Percentiles rank a stretch among this genome's conserved stretches.
phyloP scores from a whole-genome alignment of 2,113 vertebrate species.

The Dermatemys mawii region DNA sequence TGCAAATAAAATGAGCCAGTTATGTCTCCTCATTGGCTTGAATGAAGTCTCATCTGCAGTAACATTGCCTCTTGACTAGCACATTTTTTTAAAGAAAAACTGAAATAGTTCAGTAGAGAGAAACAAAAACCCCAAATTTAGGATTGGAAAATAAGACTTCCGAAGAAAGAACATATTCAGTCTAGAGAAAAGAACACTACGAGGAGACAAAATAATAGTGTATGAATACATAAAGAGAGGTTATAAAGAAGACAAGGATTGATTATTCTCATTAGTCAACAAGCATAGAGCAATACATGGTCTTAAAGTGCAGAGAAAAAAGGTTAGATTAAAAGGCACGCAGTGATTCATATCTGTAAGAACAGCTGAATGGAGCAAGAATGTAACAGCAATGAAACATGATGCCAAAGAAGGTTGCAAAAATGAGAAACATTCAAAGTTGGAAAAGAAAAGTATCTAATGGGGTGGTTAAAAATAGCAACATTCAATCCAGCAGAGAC shows the following conservation, averaged over 20 bases:
- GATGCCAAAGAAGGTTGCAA: not conserved
- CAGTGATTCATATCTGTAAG: not conserved
- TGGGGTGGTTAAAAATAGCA: not conserved
- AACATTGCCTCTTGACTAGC: not conserved
- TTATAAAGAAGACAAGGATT: constrained; percentile 14
- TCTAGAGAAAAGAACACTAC: constrained; percentile 5
- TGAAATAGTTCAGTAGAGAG: not conserved
- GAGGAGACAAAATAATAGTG: constrained; percentile 17
- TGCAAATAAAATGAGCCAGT: not conserved
- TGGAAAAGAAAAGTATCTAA: not conserved
- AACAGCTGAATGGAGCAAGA: not conserved
- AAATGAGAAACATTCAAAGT: not conserved
- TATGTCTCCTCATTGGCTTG: not conserved
- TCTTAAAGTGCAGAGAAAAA: not conserved
- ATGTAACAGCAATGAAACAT: not conserved
- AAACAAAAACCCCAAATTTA: not conserved
- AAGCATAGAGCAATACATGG: not conserved
- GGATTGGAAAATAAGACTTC: not conserved
- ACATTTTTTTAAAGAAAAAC: not conserved
- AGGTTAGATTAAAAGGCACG: not conserved
- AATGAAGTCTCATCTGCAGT: not conserved
- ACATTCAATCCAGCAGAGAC: not conserved
- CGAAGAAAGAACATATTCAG: not conserved
- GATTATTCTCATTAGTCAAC: constrained; percentile 22
- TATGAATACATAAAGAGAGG: not conserved